Conservation (phyloP, 2,797 vertebrate genomes). For the Loris lydekkerianus region DNA sequence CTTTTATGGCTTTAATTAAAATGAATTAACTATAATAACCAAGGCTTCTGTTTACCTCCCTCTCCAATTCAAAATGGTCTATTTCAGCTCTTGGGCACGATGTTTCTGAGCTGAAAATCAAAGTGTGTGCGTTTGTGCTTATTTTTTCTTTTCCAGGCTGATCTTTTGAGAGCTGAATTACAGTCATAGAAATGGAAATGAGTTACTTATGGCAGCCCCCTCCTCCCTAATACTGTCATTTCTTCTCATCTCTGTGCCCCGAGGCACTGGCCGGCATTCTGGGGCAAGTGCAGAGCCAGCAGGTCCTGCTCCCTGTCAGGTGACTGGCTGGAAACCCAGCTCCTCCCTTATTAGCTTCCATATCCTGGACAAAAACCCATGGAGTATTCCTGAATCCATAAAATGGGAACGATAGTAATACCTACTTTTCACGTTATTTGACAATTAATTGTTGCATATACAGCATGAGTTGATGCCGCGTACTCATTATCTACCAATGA, state of each 20-base stretch:
- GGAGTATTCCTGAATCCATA: background rate
- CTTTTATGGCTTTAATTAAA: constrained; percentile 80
- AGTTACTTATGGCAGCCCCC: background rate
- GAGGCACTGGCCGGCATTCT: background rate
- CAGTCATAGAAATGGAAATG: background rate
- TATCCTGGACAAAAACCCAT: background rate
- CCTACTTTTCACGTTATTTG: background rate
- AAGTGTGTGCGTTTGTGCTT: background rate
- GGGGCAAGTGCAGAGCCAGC: too few relatives aligned
- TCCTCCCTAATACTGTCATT: background rate
- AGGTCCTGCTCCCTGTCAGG: background rate
- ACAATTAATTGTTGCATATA: background rate
- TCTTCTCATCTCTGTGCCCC: background rate
- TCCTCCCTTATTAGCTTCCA: background rate
- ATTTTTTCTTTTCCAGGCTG: background rate
- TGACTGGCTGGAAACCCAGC: background rate
- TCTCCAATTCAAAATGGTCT: constrained; percentile 22
- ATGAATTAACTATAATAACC: constrained; percentile 65
- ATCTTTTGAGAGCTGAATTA: constrained; percentile 26
- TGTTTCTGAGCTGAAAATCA: background rate
- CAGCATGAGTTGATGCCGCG: background rate
- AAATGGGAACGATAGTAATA: background rate
- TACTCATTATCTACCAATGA: background rate
- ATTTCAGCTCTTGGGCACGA: background rate
- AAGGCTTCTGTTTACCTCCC: constrained; percentile 70